phyloP scores from a whole-genome alignment of 2,113 vertebrate species.

The Shinisaurus crocodilurus region DNA sequence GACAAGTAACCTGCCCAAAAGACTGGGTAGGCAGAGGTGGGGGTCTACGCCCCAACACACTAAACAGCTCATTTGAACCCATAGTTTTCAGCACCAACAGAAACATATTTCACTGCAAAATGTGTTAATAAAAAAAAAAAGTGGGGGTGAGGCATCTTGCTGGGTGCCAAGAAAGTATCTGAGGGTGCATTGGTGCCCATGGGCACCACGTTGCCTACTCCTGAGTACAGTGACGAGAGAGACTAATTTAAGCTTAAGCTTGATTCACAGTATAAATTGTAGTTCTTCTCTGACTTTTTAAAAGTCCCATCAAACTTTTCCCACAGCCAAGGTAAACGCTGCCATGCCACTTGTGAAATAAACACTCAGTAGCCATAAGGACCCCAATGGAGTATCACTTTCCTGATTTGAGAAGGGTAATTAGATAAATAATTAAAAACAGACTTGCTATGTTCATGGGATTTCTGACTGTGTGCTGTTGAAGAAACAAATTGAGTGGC shows the following conservation, averaged over 20 bases:
- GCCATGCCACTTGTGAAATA: not conserved
- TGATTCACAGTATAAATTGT: conserved; percentile 3
- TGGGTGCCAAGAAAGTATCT: too few relatives aligned
- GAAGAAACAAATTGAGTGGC: conserved; percentile 12
- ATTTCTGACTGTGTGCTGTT: not conserved
- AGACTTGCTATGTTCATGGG: not conserved
- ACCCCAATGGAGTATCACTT: not conserved
- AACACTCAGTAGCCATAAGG: not conserved
- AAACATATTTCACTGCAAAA: too few relatives aligned
- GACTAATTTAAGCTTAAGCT: not conserved
- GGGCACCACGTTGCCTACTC: too few relatives aligned
- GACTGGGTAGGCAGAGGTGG: too few relatives aligned
- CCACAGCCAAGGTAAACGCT: not conserved
- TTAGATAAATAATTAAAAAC: conserved; percentile 3
- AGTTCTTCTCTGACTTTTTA: not conserved
- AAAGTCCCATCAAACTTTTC: not conserved
- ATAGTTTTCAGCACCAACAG: too few relatives aligned
- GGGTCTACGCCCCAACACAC: too few relatives aligned
- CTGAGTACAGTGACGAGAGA: not conserved
- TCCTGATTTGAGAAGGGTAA: not conserved
- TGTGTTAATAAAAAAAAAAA: too few relatives aligned
- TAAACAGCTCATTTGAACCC: too few relatives aligned
- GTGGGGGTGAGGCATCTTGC: too few relatives aligned
- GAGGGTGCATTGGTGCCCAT: too few relatives aligned
- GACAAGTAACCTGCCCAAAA: too few relatives aligned